These are phyloP conservation scores for Isurus oxyrinchus DNA, from an alignment of 2,113 vertebrate genomes.

Conservation along the genomic window DNA sequence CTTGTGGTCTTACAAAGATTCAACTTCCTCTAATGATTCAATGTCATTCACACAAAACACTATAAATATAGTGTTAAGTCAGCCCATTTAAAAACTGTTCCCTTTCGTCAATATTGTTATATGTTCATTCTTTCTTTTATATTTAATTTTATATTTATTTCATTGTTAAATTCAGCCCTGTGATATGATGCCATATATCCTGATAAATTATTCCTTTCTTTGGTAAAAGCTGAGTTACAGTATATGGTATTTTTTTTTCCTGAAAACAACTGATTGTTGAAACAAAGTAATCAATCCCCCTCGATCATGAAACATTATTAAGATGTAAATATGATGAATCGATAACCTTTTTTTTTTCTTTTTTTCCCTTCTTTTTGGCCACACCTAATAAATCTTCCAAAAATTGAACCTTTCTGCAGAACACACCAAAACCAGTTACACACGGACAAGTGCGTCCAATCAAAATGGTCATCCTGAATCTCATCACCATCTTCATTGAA, in stretches of 20 bases:
- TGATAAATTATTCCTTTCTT: conserved; percentile 31
- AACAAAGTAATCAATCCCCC: conserved; percentile 28
- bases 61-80: not conserved
- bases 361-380: not conserved
- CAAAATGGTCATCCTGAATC: conserved; percentile 5
- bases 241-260: conserved; percentile 6
- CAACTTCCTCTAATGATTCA: not conserved
- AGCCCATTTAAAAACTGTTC: conserved; percentile 34
- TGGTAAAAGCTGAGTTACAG: conserved; percentile 37
- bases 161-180: conserved; percentile 31
- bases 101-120: conserved; percentile 25
- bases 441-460: not conserved
- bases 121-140: not conserved
- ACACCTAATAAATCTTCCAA: conserved; percentile 20
- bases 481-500: conserved; percentile 36
- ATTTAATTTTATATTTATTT: conserved; percentile 1
- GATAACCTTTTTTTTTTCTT: not conserved
- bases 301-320: conserved; percentile 28
- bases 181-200: conserved; percentile 31
- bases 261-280: conserved; percentile 30
- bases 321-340: conserved; percentile 17
- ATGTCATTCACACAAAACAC: not conserved
- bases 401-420: conserved; percentile 15
- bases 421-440: conserved; percentile 27
- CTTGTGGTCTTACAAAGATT: not conserved